phyloP scores from a whole-genome alignment of 1,140 invertebrate species.

The Ostrea edulis region DNA sequence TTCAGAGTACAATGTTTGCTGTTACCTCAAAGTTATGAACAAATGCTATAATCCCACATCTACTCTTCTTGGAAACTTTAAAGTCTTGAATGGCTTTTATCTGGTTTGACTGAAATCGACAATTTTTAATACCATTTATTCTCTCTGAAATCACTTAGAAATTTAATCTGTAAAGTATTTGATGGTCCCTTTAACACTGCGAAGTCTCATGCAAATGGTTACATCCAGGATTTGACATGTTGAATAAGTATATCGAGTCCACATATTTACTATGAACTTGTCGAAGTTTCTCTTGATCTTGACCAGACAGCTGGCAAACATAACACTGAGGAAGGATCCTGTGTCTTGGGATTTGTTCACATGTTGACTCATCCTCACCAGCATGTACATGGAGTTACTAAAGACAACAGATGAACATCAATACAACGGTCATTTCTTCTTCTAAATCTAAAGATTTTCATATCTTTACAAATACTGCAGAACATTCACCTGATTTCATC shows the following conservation, averaged over 20 bases:
- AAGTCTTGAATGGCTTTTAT: slow-evolving; percentile 91
- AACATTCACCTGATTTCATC: neutral
- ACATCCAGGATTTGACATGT: neutral
- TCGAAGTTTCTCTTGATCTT: slow-evolving; percentile 98
- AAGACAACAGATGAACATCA: slow-evolving; percentile 37
- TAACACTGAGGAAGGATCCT: slow-evolving; percentile 94
- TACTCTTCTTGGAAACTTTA: slow-evolving; percentile 85
- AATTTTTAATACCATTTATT: neutral
- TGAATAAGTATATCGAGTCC: neutral
- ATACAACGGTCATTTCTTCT: too few species aligned
- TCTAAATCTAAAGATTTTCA: too few species aligned
- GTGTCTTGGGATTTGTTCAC: slow-evolving; percentile 94
- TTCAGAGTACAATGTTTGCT: neutral
- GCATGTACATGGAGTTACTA: slow-evolving; percentile 95
- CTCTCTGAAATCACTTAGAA: neutral
- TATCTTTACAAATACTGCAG: neutral
- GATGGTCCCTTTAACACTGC: too few species aligned
- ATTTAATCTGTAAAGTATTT: neutral
- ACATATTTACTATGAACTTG: slow-evolving; percentile 87
- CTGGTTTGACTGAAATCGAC: slow-evolving; percentile 84
- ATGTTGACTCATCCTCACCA: slow-evolving; percentile 93
- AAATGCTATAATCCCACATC: slow-evolving; percentile 95
- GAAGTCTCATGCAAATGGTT: too few species aligned
- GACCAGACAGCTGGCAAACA: slow-evolving; percentile 92
- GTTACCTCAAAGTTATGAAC: slow-evolving; percentile 91